phyloP scores from a whole-genome alignment of 2,797 vertebrate genomes.

The Parotocinclus haroldoi region DNA sequence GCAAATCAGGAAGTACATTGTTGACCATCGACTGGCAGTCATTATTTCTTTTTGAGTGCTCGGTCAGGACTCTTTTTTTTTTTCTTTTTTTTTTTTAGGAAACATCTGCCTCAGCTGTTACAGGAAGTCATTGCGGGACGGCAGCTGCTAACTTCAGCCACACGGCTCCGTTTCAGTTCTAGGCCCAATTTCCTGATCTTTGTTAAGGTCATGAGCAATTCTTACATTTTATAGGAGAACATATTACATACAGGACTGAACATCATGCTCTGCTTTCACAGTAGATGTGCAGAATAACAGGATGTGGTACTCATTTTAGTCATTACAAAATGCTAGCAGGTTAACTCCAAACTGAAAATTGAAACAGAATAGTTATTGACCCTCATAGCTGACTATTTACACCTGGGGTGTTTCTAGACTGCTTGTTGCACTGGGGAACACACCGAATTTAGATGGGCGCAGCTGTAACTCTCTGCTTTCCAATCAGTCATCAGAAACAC shows the following conservation, averaged over 20 bases:
- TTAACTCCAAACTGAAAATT: conserved; percentile 4
- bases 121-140: conserved; percentile 22
- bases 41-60: conserved; percentile 26
- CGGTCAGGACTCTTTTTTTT: conserved; percentile 7
- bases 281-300: not conserved
- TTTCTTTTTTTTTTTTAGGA: too few relatives aligned
- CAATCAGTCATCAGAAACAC: too few relatives aligned
- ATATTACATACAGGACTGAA: not conserved
- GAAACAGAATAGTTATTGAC: not conserved
- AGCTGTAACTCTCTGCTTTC: too few relatives aligned
- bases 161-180: not conserved
- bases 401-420: too few relatives aligned
- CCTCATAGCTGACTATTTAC: too few relatives aligned
- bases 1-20: conserved; percentile 21
- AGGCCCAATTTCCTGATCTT: conserved; percentile 10
- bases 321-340: not conserved
- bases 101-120: conserved; percentile 35
- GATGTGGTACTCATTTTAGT: not conserved
- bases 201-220: not conserved
- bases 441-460: too few relatives aligned
- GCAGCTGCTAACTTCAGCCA: conserved; percentile 23
- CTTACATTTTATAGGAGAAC: conserved; percentile 3
- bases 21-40: conserved; percentile 9
- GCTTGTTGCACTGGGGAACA: too few relatives aligned
- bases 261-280: not conserved